These are phyloP conservation scores for Hyles vespertilio DNA, from an alignment of 1,140 invertebrate species.

Conservation along the genomic window DNA sequence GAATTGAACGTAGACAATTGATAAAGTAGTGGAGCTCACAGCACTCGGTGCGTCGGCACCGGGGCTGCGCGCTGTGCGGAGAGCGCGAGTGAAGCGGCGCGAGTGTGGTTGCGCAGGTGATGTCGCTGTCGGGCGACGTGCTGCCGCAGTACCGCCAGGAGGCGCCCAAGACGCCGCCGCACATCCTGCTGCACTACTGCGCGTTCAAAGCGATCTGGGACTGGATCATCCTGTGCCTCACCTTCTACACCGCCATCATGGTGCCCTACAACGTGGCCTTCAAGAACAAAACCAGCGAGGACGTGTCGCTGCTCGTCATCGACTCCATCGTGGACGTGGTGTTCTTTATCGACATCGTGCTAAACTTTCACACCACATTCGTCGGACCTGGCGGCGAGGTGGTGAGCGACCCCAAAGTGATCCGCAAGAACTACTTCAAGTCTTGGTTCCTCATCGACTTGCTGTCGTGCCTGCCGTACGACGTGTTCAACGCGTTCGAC, in stretches of 20 bases:
- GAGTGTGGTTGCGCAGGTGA: slow-evolving; percentile 43
- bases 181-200: slow-evolving; percentile 98
- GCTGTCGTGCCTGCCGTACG: slow-evolving; percentile 98
- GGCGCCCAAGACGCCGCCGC: slow-evolving; percentile 99
- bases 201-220: slow-evolving; percentile 99
- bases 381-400: slow-evolving; percentile 98
- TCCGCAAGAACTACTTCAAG: slow-evolving; percentile 98
- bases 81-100: too few species aligned
- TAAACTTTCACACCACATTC: slow-evolving; percentile 99
- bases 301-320: slow-evolving; percentile 96
- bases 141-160: slow-evolving; percentile 99
- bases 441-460: slow-evolving; percentile 99
- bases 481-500: slow-evolving; percentile 99
- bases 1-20: too few species aligned
- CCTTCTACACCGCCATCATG: slow-evolving; percentile 99
- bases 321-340: slow-evolving; percentile 99
- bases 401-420: slow-evolving; percentile 97
- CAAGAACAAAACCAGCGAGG: slow-evolving; percentile 99
- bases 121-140: slow-evolving; percentile 83
- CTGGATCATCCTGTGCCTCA: slow-evolving; percentile 99
- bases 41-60: too few species aligned
- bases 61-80: too few species aligned
- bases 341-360: slow-evolving; percentile 99
- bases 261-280: slow-evolving; percentile 99
- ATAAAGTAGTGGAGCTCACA: too few species aligned